phyloP scores from a whole-genome alignment of 2,888 invertebrate species.

The Pristionchus exspectatus region DNA sequence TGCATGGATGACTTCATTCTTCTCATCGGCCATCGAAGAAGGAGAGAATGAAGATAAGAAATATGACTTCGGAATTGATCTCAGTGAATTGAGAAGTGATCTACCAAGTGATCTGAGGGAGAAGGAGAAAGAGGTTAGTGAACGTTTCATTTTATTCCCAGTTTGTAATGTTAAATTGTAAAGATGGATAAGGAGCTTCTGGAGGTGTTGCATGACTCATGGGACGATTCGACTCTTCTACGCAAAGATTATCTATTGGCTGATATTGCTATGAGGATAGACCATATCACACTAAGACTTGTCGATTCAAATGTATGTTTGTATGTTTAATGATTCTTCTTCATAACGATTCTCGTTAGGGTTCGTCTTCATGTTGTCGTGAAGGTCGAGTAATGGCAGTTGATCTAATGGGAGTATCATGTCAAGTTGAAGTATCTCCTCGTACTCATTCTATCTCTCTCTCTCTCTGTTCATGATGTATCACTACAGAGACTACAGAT shows the following conservation, averaged over 20 bases:
- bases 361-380: slow-evolving; percentile 33
- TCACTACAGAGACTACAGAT: slow-evolving; percentile 72
- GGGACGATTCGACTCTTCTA: slow-evolving; percentile 78
- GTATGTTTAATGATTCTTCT: background rate
- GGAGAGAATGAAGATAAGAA: slow-evolving; percentile 50
- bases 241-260: slow-evolving; percentile 76
- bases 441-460: slow-evolving; percentile 71
- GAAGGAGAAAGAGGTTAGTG: slow-evolving; percentile 50
- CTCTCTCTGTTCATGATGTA: slow-evolving; percentile 74
- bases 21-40: slow-evolving; percentile 57
- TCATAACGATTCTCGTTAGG: background rate
- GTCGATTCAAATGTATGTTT: slow-evolving; percentile 67
- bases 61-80: slow-evolving; percentile 53
- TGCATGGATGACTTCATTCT: slow-evolving; percentile 74
- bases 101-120: slow-evolving; percentile 49
- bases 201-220: slow-evolving; percentile 76
- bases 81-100: slow-evolving; percentile 52
- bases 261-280: slow-evolving; percentile 72
- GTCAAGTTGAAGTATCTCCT: slow-evolving; percentile 73
- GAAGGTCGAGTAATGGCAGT: slow-evolving; percentile 69
- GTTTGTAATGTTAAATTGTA: slow-evolving; percentile 54
- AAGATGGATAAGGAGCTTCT: slow-evolving; percentile 76
- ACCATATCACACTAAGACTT: slow-evolving; percentile 74
- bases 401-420: slow-evolving; percentile 70
- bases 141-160: background rate